Base-by-base conservation (phyloP, 2,888 invertebrate species). In the Leptinotarsa peninsularis region DNA sequence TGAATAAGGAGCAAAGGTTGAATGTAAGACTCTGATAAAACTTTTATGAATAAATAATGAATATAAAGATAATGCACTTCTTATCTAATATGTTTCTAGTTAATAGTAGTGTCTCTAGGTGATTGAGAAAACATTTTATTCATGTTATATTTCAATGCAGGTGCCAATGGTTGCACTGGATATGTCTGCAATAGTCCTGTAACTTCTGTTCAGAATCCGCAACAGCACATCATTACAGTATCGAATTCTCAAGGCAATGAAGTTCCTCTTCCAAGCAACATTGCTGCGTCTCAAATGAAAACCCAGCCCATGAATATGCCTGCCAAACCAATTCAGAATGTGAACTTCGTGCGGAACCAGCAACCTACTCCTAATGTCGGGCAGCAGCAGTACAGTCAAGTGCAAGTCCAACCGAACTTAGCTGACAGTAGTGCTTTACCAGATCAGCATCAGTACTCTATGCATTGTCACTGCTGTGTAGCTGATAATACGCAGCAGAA, bases 401-500 rank as follows among this genome's bases (percentile, higher is more conserved):
- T 78, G 21, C 78, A 78, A 54, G 52, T 77, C 17, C 81, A 77
- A 63, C 78, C 79, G 67, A 83, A 79, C 50, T 66, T 85, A 54
- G 86, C 84, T 13, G 87, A 87, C 78, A 87, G 86, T 77, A 87
- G 85, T 71, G 82, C 82, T 60, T 71, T 81, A 43, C 60, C 72
- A 5, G 82, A 84, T 50, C 81, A 83, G 56, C 81, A 80, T 21
- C 81, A 80, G 23, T 84, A 84, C 74, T 81, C 86, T 27, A 88
- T 89, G 63, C 91, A 91, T 80, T 91, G 91, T 83, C 91, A 91
- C 84, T 91, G 90, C 60, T 91, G 91, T 80, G 89, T 89, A 73
- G 88, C 89, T 50, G 90, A 90, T 84, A 87, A 88, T 70, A 87
- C 86, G 67, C 89, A 89, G 78, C 85, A 90, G 90, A 81, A 80